Evolutionary conservation across 2,113 vertebrate genomes (phyloP).

Genomic region (Solenodon paradoxus): DNA sequence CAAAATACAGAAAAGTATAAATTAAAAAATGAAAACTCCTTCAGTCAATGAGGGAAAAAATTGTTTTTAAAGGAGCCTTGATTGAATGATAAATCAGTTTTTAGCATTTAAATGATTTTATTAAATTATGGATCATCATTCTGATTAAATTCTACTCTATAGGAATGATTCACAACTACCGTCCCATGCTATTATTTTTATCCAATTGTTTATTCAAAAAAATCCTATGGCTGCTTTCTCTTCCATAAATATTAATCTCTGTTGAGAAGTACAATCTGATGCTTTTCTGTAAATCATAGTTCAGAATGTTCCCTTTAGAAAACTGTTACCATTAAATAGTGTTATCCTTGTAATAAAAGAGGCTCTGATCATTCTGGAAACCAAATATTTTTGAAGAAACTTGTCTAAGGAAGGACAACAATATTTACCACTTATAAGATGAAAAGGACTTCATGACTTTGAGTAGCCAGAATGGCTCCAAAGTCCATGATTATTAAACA

Average conservation of each 20-base stretch:
- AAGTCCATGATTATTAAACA: not conserved
- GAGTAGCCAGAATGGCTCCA: not conserved
- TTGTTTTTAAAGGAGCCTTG: not conserved
- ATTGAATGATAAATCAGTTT: not conserved
- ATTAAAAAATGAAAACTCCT: not conserved
- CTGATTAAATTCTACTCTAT: not conserved
- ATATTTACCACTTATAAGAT: not conserved
- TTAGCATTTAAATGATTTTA: constrained; percentile 24
- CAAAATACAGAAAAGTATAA: constrained; percentile 31
- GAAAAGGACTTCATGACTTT: not conserved
- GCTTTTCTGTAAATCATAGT: constrained; percentile 29
- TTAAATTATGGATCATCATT: not conserved
- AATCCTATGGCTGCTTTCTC: constrained; percentile 5
- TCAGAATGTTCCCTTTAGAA: not conserved
- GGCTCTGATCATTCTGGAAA: not conserved
- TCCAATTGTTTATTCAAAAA: constrained; percentile 35
- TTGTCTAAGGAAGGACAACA: not conserved
- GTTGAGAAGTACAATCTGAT: constrained; percentile 29
- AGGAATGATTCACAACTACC: constrained; percentile 26
- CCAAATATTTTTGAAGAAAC: constrained; percentile 25
- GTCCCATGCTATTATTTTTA: constrained; percentile 31
- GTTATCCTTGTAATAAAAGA: not conserved
- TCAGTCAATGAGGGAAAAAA: not conserved
- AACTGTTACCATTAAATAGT: not conserved
- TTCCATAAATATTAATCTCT: constrained; percentile 42